These are phyloP conservation scores for Coremacera marginata DNA, from an alignment of 2,888 invertebrate genomes.

Conservation along the genomic window DNA sequence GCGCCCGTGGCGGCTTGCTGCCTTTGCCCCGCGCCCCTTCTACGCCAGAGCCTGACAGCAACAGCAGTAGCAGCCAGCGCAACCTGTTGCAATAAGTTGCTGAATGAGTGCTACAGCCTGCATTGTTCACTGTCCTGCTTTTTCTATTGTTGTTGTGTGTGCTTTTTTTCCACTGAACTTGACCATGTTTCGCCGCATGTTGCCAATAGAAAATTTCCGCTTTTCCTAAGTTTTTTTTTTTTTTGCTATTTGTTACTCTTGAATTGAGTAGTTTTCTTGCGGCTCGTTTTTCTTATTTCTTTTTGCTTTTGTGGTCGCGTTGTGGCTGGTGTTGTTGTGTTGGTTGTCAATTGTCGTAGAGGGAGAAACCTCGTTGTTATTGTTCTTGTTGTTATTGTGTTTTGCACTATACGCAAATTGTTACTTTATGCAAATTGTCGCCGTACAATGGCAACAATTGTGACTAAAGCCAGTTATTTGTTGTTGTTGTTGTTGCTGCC, in stretches of 20 bases:
- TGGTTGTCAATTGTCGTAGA: constrained; percentile 36
- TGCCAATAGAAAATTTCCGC: constrained; percentile 61
- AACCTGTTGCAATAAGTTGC: background rate
- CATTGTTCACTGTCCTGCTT: constrained; percentile 47
- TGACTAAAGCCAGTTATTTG: constrained; percentile 21
- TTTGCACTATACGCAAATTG: constrained; percentile 43
- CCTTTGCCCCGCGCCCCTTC: no score
- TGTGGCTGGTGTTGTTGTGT: constrained; percentile 45
- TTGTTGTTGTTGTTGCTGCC: constrained; percentile 41
- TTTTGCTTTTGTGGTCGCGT: constrained; percentile 40
- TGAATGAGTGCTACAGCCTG: background rate
- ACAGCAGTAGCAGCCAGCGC: background rate
- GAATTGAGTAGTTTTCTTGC: constrained; percentile 6
- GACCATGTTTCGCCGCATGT: constrained; percentile 64
- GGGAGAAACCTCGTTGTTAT: constrained; percentile 35
- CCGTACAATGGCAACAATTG: constrained; percentile 47
- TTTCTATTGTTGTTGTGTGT: constrained; percentile 17
- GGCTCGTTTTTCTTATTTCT: constrained; percentile 47
- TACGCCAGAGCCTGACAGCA: no score
- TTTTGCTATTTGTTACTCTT: constrained; percentile 25
- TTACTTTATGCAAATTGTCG: constrained; percentile 60
- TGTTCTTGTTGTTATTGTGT: constrained; percentile 45
- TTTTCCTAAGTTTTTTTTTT: constrained; percentile 42
- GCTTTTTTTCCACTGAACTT: constrained; percentile 57
- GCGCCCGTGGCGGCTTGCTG: no score